Evolutionary conservation across 2,797 vertebrate genomes (phyloP), one percentile per base, ranked within the genome.

Genomic region (Phalloptychus januarius): DNA sequence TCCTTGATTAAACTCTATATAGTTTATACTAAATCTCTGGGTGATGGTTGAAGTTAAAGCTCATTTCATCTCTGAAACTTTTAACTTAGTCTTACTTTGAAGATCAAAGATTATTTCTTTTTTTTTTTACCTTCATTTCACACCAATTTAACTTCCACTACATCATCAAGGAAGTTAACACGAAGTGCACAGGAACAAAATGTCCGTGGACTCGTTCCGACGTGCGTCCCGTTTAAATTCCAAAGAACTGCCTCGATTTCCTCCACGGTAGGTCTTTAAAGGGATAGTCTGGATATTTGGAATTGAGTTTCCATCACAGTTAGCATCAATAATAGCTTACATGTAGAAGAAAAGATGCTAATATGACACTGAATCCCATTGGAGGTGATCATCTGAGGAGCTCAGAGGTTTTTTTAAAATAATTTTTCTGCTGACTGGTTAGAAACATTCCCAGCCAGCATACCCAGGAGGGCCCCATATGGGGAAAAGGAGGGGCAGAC

Each of bases 31-130:
- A 70, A 45, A 70, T 44, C 25, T 44, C 25, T 44, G 25, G 25
- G n/a, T 16, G 40, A 70, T 5, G 8, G 25, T 16, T 44, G n/a
- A 70, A 28, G 67, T 70, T 45, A 8, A 15, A 45, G 25, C 42
- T 70, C 25, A 70, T 70, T 44, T 44, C n/a, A 70, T 70, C n/a
- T 70, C 67, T 2, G 38, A 70, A 70, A 70, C 67, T 70, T 44
- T 70, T 44, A 15, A 61, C 28, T 40, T 25, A 40, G 20, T 40
- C 63, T 40, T 40, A 40, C 63, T 67, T 67, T 67, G 63, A 67
- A 67, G 63, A 38, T 67, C 63, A 38, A 67, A 67, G 4, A 67
- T 40, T 2, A 44, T 44, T 28, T 50, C 23, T 52, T 69, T 42
- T 44, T 28, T 50, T 50, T 52, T 69, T 42, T 28, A 65, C 12